Conservation (phyloP, 2,113 vertebrate species). For the Macrotis lagotis region DNA sequence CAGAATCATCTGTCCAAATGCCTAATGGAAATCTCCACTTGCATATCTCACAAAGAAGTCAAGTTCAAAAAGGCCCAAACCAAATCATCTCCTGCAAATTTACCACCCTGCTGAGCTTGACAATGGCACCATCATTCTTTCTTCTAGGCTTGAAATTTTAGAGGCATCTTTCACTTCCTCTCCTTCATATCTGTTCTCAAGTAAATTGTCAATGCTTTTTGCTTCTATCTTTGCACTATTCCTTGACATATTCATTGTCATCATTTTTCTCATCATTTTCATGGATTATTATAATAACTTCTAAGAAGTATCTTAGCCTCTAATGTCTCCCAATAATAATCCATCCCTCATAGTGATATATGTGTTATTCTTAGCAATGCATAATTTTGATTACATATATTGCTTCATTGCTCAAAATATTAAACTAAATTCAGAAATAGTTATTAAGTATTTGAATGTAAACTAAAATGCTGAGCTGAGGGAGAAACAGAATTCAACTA, state of each 20-base stretch:
- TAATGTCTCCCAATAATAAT: neutral
- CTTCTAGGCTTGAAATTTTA: neutral
- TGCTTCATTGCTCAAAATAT: neutral
- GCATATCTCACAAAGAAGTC: neutral
- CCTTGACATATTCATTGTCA: neutral
- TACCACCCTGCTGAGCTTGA: neutral
- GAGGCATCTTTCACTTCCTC: neutral
- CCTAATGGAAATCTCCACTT: neutral
- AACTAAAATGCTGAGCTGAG: neutral
- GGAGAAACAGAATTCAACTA: neutral
- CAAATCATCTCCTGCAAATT: neutral
- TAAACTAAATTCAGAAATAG: neutral
- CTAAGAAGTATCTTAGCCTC: neutral
- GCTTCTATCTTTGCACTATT: neutral
- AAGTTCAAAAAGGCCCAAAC: neutral
- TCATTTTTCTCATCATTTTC: neutral
- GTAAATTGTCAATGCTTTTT: neutral
- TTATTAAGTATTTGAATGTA: neutral
- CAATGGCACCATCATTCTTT: neutral
- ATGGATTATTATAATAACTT: neutral
- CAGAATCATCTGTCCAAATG: neutral
- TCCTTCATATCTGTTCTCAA: neutral
- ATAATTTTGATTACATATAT: neutral
- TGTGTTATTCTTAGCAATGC: neutral
- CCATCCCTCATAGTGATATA: neutral